Evolutionary conservation across 2,888 invertebrate species (phyloP), one percentile per base, ranked within the genome.

Genomic region (Thysanoteuthis rhombus): DNA sequence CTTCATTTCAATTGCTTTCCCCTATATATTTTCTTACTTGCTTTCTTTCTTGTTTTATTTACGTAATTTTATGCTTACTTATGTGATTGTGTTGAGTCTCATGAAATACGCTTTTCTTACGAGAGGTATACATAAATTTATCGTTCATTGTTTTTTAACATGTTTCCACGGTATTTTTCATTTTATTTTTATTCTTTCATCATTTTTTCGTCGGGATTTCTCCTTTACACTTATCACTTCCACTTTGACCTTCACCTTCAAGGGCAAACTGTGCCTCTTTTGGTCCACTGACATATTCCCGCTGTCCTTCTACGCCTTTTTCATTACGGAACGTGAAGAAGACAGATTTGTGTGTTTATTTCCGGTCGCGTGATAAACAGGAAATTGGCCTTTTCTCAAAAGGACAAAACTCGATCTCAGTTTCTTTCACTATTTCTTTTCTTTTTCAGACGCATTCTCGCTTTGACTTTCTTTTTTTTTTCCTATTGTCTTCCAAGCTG

Each of bases 351-450:
- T n/a, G n/a, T 75, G 75, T 75, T 75, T n/a, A 75, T 36, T 75
- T 36, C 75, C n/a, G n/a, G 75, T 75, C 75, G 16, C 75, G n/a
- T 75, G 75, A 75, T 75, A 75, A 75, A 75, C 75, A 16, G n/a
- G 75, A 75, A 75, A 75, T 75, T 75, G 75, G 75, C 75, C 75
- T n/a, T 75, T 75, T 75, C n/a, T 75, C 75, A 75, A 75, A 75
- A 58, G 5, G 75, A 75, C n/a, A 75, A 75, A 75, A 75, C n/a
- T n/a, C 16, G 2, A 75, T 75, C n/a, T 10, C 16, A 75, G 10
- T 75, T 75, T 75, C n/a, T 25, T 75, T 75, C 75, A 12, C 36
- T 75, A 3, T 10, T n/a, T 75, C 36, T 10, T 75, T 4, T 16
- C 4, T 75, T n/a, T 36, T 75, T n/a, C 75, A 75, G n/a, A 75